Evolutionary conservation across 2,797 vertebrate genomes (phyloP), one percentile per base, ranked within the genome.

Genomic region (Eremophila alpestris): DNA sequence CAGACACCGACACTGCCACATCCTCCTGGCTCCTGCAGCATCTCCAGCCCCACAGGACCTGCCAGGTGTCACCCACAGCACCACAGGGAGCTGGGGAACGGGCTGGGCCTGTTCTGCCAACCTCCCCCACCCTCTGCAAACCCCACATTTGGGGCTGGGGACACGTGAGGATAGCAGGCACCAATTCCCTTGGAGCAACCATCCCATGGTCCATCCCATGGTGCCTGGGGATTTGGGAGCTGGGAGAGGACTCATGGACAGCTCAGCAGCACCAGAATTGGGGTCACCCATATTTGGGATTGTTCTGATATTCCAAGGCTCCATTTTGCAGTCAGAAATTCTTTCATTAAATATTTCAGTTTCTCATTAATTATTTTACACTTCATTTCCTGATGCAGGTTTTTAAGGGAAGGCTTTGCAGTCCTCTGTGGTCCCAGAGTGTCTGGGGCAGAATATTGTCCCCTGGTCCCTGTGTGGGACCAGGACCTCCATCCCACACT

Each of bases 11-110:
- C 0, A 0, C 30, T 3, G 16, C 26, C 10, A 0, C 7, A 19
- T 41, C 80, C 3, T 0, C 22, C 52, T 2, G 0, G 36, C 52
- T 51, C 58, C 21, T 0, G 0, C 1, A 4, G 40, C 45, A 5
- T 4, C 81, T 59, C 68, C 13, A 0, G 51, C 18, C 65, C 2
- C 0, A 30, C 86, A 15, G 38, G 68, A 46, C 54, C 54, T 7
- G 46, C 90, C 16, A 0, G 49, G 78, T 55, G 75, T 48, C 7
- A 10, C 38, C 14, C 45, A 9, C 21, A 0, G 63, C 68, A 22
- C 83, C 36, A 0, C 86, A 7, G 70, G 36, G 17, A 62, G 59
- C 1, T 0, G 74, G 34, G 27, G 17, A 91, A 92, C 55, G 0
- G 0, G n/a, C 68, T 0, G 0, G 38, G 65, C 91, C 91, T 49